These are phyloP conservation scores for Xenus cinereus DNA, from an alignment of 2,113 vertebrate genomes.

Conservation along the genomic window DNA sequence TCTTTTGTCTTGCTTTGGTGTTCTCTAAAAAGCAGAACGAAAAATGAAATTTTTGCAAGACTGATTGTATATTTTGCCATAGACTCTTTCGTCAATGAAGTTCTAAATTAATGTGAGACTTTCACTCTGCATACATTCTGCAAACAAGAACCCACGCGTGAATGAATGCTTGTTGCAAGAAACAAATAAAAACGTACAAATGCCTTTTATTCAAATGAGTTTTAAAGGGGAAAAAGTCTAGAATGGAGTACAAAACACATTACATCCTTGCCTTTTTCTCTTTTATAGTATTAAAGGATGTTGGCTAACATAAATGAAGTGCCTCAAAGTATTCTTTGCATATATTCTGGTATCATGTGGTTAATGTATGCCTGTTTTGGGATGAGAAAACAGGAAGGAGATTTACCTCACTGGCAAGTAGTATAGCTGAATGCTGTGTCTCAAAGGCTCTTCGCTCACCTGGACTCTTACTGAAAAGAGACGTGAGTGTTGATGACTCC, in stretches of 20 bases:
- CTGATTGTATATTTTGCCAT: neutral
- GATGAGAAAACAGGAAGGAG: neutral
- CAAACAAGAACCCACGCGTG: slow-evolving; percentile 43
- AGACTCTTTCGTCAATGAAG: slow-evolving; percentile 11
- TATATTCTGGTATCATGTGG: neutral
- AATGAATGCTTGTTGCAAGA: slow-evolving; percentile 13
- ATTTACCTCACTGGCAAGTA: neutral
- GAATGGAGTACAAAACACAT: neutral
- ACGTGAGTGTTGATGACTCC: neutral
- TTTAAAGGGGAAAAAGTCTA: neutral
- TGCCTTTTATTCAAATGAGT: neutral
- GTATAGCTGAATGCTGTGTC: neutral
- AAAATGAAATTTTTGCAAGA: neutral
- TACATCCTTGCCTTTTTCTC: neutral
- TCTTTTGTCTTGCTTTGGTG: neutral
- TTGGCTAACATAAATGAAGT: neutral
- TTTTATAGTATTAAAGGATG: neutral
- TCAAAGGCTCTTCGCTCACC: neutral
- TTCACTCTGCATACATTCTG: neutral
- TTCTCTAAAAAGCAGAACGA: slow-evolving; percentile 7
- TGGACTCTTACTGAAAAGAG: neutral
- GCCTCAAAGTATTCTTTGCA: neutral
- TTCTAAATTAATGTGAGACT: slow-evolving; percentile 30
- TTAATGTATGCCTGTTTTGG: neutral
- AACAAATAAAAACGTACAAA: neutral